Base-by-base conservation (phyloP, 2,113 vertebrate genomes). In the Delphinus delphis region DNA sequence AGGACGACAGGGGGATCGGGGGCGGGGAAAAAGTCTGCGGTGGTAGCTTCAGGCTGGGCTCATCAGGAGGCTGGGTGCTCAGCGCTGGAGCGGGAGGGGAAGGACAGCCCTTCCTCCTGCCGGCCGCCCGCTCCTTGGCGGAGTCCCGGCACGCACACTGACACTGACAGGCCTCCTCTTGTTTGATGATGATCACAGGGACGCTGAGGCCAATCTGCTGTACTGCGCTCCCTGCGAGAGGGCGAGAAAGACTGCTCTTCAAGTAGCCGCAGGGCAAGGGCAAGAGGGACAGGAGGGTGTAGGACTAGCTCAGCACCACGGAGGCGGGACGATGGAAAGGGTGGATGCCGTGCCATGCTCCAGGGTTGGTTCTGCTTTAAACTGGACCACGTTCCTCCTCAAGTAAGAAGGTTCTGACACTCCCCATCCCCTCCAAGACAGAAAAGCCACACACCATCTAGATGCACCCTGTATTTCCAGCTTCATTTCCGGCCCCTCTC, bases 181-280 rank as follows among this genome's bases (percentile, higher is more conserved):
- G 99, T 98, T 99, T 99, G 98, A 99, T 99, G 98, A 99, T 99
- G 98, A 99, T 99, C 98, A 99, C 99, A 6, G 99, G 99, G 97
- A 99, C 99, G 73, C 99, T 99, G 98, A 99, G 99, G 96, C 99
- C 99, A 14, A 99, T 99, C 98, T 99, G 99, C 97, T 99, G 99
- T 94, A 99, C 99, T 2, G 99, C 98, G 97, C 96, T 99, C 95
- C 99, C 99, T 99, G 98, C n/a, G 95, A 96, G 98, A 97, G 98
- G 97, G 68, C 90, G 28, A 98, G 84, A 97, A 84, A 97, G 50
- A 95, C 84, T 88, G 94, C 95, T 86, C 79, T 93, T 98, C 97
- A 97, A 92, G 97, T 41, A 83, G 96, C 65, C 5, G 14, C 68
- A 18, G 70, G 73, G 87, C 62, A 77, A 80, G 68, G 44, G 91